Evolutionary conservation across 2,113 vertebrate species (phyloP), one percentile per base, ranked within the genome.

Genomic region (Alethe diademata): DNA sequence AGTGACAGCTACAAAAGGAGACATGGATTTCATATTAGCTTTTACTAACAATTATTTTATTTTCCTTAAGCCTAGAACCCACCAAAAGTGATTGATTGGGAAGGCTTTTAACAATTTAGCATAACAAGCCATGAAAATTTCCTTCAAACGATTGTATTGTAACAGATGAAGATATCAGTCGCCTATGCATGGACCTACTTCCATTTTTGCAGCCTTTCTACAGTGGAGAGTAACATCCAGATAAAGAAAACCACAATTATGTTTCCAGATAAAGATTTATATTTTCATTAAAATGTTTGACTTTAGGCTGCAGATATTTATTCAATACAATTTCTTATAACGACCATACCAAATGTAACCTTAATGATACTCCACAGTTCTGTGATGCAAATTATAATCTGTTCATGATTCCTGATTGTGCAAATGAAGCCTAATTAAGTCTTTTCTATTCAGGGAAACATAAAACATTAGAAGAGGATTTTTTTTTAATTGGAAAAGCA

Each of bases 311-410:
- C 10, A 26, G 53, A 80, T 67, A 72, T 51, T 92, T 78, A 92
- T 81, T 85, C 54, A 82, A 58, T 67, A 57, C 4, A 56, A 80
- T 91, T 84, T 86, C 92, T 92, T 79, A 61, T 31, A 84, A 70
- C 5, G 18, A 65, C 69, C 40, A 23, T 48, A 40, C 7, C 38
- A 47, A 90, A 95, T 72, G 62, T 74, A 81, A 82, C 25, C 29
- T 25, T 82, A 79, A 82, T 70, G 67, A 79, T 56, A 22, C 19
- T 61, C 38, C 79, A 79, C 38, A 50, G 12, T 90, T 96, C 90
- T 95, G 76, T 5, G 62, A 95, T 95, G 84, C 87, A 95, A 97
- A 97, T 97, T 94, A 82, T 96, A 95, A 95, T 92, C 73, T 94
- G 73, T 87, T 97, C 83, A 95, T 93, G 90, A 92, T 85, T 42